These are phyloP conservation scores for Diadromus collaris DNA, from an alignment of 2,888 invertebrate genomes.

Conservation along the genomic window DNA sequence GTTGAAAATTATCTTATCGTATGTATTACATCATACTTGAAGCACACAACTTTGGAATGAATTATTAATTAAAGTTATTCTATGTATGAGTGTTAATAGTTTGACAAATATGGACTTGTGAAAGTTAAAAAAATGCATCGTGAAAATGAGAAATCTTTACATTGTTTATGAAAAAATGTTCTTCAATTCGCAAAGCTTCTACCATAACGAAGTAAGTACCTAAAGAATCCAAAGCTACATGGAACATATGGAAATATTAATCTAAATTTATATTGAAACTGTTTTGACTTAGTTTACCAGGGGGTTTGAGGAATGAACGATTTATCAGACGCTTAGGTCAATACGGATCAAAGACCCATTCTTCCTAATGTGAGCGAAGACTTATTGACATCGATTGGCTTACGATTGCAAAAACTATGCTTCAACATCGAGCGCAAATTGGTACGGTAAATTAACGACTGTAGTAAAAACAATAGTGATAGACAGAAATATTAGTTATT, in stretches of 20 bases:
- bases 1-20: background rate
- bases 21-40: background rate
- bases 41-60: background rate
- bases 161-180: too few species aligned
- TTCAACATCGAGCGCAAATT: background rate
- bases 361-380: background rate
- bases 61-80: background rate
- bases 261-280: background rate
- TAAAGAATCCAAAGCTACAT: background rate
- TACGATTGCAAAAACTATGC: background rate
- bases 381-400: conserved; percentile 16
- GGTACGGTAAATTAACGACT: background rate
- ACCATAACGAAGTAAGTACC: background rate
- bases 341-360: background rate
- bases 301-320: background rate
- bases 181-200: too few species aligned
- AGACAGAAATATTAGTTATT: background rate
- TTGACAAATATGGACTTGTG: background rate
- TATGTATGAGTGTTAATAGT: background rate
- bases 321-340: conserved; percentile 10
- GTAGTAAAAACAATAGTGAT: background rate
- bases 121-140: background rate
- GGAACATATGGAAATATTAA: background rate
- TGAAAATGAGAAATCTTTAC: too few species aligned
- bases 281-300: background rate